Percentiles rank a stretch among this genome's conserved stretches.
Conservation (phyloP, 2,797 vertebrate species). For the Tokudaia tokunoshimensis region DNA sequence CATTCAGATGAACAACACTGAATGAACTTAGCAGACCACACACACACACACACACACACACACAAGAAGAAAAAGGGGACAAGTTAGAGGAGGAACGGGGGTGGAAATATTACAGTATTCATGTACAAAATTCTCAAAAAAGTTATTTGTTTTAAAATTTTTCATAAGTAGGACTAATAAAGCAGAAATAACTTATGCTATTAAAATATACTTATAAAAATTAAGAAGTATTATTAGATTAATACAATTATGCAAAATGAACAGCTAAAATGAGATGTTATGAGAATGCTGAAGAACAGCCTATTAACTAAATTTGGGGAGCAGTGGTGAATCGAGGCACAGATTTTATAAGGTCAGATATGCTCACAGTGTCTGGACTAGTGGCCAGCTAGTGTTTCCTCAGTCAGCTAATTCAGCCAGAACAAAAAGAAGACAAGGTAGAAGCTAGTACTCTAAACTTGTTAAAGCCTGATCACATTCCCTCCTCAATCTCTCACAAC, state of each 20-base stretch:
- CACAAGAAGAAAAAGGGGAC: neutral
- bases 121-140: neutral
- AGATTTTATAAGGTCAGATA: neutral
- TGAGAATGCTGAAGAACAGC: neutral
- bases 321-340: neutral
- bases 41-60: neutral
- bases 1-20: neutral
- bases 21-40: neutral
- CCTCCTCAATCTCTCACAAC: neutral
- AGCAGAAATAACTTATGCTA: neutral
- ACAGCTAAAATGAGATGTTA: neutral
- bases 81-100: neutral
- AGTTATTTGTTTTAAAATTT: neutral
- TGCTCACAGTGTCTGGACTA: neutral
- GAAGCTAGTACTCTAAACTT: neutral
- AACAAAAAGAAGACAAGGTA: neutral
- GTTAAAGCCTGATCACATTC: neutral
- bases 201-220: neutral
- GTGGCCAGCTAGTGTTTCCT: neutral
- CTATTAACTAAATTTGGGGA: neutral
- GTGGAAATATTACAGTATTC: neutral
- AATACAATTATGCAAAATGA: neutral
- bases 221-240: neutral
- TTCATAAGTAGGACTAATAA: neutral
- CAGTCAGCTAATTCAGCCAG: neutral